Conservation (phyloP, 2,888 invertebrate genomes). For the Cerastis leucographa region DNA sequence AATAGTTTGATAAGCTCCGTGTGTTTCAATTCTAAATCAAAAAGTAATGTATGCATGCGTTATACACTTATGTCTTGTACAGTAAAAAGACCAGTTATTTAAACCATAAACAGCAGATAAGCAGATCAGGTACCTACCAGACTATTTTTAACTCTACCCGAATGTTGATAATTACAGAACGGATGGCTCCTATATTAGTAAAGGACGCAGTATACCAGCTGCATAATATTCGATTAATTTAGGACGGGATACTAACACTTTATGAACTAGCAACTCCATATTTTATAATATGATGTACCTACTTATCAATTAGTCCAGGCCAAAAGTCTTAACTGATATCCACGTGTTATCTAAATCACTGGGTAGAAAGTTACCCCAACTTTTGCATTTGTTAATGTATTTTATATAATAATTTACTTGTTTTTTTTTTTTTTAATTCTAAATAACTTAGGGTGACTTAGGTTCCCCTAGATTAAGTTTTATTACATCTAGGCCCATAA, state of each 20-base stretch:
- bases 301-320: conserved; percentile 3
- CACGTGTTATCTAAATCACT: conserved; percentile 12
- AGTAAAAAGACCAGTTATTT: neutral
- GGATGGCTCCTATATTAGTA: conserved; percentile 37
- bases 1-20: conserved; percentile 30
- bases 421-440: too few species aligned
- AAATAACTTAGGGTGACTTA: neutral
- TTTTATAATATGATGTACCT: conserved; percentile 2
- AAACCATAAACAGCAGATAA: neutral
- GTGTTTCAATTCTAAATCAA: neutral
- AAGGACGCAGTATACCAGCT: conserved; percentile 7
- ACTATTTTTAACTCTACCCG: conserved; percentile 35
- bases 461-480: too few species aligned
- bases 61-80: neutral
- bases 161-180: conserved; percentile 20
- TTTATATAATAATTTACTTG: neutral
- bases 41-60: conserved; percentile 8
- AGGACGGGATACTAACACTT: conserved; percentile 19
- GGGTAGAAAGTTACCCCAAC: neutral
- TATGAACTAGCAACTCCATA: conserved; percentile 8
- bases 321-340: conserved; percentile 20
- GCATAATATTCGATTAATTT: conserved; percentile 33
- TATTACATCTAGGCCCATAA: too few species aligned
- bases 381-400: neutral
- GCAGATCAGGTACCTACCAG: neutral